Conservation (phyloP, 1,140 invertebrate genomes). For the Melitaea cinxia region DNA sequence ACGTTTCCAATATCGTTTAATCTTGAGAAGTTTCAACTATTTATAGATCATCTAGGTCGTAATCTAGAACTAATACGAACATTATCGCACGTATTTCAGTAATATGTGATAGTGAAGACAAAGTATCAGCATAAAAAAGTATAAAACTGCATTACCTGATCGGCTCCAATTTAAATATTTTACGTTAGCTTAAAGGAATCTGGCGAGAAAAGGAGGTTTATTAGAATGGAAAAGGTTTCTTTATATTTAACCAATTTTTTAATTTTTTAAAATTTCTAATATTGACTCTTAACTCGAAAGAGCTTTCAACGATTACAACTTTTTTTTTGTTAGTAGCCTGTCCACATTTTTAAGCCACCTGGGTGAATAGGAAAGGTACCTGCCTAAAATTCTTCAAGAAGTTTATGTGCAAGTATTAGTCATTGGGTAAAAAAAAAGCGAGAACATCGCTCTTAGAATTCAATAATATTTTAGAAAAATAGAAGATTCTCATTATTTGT, state of each 20-base stretch:
- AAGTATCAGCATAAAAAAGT: constrained; percentile 1
- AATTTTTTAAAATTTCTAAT: not conserved
- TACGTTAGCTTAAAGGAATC: constrained; percentile 1
- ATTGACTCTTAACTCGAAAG: no score
- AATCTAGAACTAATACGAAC: not conserved
- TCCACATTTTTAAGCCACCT: no score
- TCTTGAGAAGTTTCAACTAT: no score
- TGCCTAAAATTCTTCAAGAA: no score
- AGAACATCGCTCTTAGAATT: no score
- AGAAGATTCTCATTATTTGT: no score
- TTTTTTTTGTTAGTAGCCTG: no score
- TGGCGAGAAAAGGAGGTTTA: not conserved
- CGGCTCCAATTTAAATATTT: constrained; percentile 9
- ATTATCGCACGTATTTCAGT: not conserved
- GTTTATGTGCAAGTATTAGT: no score
- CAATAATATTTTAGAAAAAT: no score
- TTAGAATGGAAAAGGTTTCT: not conserved
- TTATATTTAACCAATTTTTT: not conserved
- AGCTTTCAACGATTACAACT: not conserved
- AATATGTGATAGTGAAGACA: not conserved
- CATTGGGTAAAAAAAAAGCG: no score
- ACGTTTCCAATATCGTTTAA: no score
- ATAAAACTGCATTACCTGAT: constrained; percentile 5
- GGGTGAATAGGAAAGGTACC: no score
- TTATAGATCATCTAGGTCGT: not conserved